These are phyloP conservation scores for Pogonocichla stellata DNA, from an alignment of 2,113 vertebrate genomes.

Conservation along the genomic window DNA sequence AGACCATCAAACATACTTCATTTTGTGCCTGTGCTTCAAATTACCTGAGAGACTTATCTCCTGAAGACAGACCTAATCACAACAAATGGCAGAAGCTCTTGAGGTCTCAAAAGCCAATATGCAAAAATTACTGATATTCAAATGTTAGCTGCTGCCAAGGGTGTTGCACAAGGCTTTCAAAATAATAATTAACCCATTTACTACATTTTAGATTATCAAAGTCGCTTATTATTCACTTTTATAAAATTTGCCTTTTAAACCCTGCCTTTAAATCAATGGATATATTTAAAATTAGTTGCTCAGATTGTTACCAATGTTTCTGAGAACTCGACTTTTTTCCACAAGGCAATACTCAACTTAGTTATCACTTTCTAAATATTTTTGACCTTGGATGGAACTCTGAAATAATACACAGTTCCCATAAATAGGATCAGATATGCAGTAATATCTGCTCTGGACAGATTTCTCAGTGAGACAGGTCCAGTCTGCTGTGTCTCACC, in stretches of 20 bases:
- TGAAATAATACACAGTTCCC: not conserved
- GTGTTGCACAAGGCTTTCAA: slow-evolving; percentile 36
- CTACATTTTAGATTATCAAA: slow-evolving; percentile 34
- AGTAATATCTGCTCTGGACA: not conserved
- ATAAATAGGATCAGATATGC: not conserved
- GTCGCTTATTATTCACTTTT: slow-evolving; percentile 12
- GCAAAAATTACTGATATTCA: slow-evolving; percentile 58
- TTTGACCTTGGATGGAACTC: not conserved
- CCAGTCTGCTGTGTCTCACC: not conserved
- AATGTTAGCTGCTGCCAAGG: not conserved
- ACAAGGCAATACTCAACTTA: not conserved
- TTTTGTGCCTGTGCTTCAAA: slow-evolving; percentile 47
- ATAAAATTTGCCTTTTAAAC: not conserved
- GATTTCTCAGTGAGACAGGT: not conserved
- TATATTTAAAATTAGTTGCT: not conserved
- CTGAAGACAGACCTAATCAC: slow-evolving; percentile 65
- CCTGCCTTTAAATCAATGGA: not conserved
- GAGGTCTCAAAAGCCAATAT: slow-evolving; percentile 29
- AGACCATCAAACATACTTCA: slow-evolving; percentile 56
- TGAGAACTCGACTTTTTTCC: not conserved
- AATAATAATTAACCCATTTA: slow-evolving; percentile 59
- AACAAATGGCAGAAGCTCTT: slow-evolving; percentile 59
- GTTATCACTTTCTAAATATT: not conserved
- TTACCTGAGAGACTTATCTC: slow-evolving; percentile 70
- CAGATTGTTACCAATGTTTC: not conserved